A percentile compares a stretch with the other conserved stretches of the same genome.
Evolutionary conservation across 2,113 vertebrate species (phyloP).

Genomic region (Mola mola): DNA sequence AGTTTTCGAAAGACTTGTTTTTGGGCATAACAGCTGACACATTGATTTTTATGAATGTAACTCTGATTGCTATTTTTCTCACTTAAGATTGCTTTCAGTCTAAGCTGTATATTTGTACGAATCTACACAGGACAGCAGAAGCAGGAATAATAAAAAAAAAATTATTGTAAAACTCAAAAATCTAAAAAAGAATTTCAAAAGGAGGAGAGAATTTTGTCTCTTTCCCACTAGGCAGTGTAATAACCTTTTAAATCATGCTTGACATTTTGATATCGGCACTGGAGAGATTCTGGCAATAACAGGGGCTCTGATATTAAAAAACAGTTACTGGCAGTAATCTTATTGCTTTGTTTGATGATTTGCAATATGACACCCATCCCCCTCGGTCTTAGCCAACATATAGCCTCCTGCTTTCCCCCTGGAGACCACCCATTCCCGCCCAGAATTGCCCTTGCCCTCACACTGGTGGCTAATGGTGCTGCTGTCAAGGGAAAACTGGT

Average conservation of each 20-base stretch:
- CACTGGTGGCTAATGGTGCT: constrained; percentile 90
- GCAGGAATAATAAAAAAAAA: constrained; percentile 37
- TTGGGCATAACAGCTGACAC: constrained; percentile 7
- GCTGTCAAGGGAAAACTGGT: constrained; percentile 75
- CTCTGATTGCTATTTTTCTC: constrained; percentile 18
- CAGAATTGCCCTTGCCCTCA: constrained; percentile 77
- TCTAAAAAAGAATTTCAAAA: constrained; percentile 43
- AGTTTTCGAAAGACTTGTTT: constrained; percentile 37
- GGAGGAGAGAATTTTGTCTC: constrained; percentile 30
- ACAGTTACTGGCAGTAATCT: constrained; percentile 85
- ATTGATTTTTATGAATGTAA: constrained; percentile 53
- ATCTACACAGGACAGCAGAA: constrained; percentile 36
- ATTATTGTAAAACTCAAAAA: constrained; percentile 65
- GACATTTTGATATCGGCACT: constrained; percentile 88
- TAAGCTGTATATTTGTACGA: constrained; percentile 18
- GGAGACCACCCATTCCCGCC: constrained; percentile 57
- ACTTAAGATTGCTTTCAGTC: constrained; percentile 18
- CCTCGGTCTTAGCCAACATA: constrained; percentile 35
- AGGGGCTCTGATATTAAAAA: constrained; percentile 84
- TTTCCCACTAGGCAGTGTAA: constrained; percentile 78
- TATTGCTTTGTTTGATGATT: constrained; percentile 89
- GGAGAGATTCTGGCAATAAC: constrained; percentile 84
- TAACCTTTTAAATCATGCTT: constrained; percentile 92
- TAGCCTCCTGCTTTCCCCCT: constrained; percentile 43
- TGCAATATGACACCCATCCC: constrained; percentile 82